Conservation (phyloP, 2,797 vertebrate species). For the Diceros bicornis region DNA sequence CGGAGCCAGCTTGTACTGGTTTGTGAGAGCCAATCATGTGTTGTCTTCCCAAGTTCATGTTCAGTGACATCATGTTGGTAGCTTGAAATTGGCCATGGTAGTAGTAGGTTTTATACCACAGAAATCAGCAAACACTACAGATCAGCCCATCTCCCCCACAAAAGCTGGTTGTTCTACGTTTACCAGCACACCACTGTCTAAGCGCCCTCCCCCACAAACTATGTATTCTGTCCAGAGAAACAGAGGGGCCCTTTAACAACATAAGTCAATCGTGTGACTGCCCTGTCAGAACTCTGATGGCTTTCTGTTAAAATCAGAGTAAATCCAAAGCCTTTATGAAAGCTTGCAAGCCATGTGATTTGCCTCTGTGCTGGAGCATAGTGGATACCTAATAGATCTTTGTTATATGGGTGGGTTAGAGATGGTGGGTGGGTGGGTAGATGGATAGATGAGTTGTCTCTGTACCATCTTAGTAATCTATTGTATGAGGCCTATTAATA, state of each 20-base stretch:
- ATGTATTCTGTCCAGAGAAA: not conserved
- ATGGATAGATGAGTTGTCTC: not conserved
- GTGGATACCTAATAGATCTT: not conserved
- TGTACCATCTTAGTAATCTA: not conserved
- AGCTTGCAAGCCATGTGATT: not conserved
- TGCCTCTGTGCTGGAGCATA: not conserved
- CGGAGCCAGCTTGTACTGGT: not conserved
- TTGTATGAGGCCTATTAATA: not conserved
- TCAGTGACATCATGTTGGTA: not conserved
- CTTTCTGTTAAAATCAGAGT: constrained; percentile 51
- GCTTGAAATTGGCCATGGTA: not conserved
- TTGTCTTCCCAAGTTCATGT: not conserved
- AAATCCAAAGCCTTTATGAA: not conserved
- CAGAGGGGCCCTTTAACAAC: not conserved
- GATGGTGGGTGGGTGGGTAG: not conserved
- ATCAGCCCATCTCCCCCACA: not conserved
- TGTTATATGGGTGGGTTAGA: not conserved
- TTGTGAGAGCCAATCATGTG: not conserved
- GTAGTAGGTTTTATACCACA: not conserved
- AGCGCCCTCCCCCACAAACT: not conserved
- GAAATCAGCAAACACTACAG: not conserved
- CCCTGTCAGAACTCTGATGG: not conserved
- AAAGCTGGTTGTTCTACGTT: not conserved
- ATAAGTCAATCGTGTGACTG: not conserved
- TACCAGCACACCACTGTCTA: not conserved